phyloP scores from a whole-genome alignment of 1,140 invertebrate genomes.

The Lasaia peninsularis region DNA sequence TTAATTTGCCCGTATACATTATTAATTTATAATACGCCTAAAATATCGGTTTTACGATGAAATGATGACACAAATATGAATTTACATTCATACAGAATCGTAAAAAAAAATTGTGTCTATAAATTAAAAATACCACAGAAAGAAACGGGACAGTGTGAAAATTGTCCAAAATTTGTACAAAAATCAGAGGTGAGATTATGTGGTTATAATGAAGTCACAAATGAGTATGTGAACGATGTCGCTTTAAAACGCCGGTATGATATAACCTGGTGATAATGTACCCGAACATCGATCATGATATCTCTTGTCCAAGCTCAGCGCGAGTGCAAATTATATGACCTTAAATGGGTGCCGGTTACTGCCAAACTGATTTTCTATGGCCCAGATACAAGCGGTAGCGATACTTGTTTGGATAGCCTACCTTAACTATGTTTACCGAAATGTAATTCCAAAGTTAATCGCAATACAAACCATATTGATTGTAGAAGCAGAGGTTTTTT shows the following conservation, averaged over 20 bases:
- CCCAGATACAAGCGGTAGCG: conserved; percentile 23
- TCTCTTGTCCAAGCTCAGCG: conserved; percentile 16
- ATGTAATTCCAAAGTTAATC: neutral
- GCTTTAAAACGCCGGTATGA: neutral
- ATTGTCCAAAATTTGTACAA: too few species aligned
- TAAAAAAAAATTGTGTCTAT: too few species aligned
- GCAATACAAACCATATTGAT: neutral
- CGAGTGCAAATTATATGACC: conserved; percentile 54
- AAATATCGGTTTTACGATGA: neutral
- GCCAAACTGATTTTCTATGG: conserved; percentile 26
- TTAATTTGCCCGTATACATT: neutral
- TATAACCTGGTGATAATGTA: neutral
- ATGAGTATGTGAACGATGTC: neutral
- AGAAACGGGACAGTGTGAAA: too few species aligned
- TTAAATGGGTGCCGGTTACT: conserved; percentile 31
- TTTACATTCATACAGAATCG: too few species aligned
- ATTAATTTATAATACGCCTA: neutral
- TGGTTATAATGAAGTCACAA: too few species aligned
- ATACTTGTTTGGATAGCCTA: neutral
- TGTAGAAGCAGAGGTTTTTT: too few species aligned
- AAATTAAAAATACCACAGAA: too few species aligned
- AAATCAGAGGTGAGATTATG: too few species aligned
- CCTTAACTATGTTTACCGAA: neutral
- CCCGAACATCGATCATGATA: conserved; percentile 1
- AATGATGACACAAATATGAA: too few species aligned